Conservation (phyloP, 2,113 vertebrate genomes). For the Sorex fumeus region DNA sequence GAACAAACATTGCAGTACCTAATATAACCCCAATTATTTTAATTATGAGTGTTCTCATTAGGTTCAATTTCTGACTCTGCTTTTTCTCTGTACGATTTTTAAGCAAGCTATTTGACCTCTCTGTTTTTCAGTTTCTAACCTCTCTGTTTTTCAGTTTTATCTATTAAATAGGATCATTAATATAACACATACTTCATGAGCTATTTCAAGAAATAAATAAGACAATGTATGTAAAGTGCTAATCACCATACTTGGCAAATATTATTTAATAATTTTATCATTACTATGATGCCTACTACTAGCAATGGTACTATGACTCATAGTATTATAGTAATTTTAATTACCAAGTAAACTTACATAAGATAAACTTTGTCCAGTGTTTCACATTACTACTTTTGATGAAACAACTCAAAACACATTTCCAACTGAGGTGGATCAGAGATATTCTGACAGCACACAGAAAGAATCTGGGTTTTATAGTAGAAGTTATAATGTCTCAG, state of each 20-base stretch:
- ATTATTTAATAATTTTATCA: constrained; percentile 8
- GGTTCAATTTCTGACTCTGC: neutral
- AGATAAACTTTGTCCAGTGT: constrained; percentile 61
- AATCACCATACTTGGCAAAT: constrained; percentile 7
- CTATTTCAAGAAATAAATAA: constrained; percentile 48
- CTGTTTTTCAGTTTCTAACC: neutral
- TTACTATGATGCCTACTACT: constrained; percentile 41
- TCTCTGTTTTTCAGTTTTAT: neutral
- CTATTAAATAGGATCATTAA: constrained; percentile 15
- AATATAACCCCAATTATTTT: neutral
- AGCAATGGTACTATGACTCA: neutral
- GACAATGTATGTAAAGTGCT: constrained; percentile 17
- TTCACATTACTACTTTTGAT: constrained; percentile 37
- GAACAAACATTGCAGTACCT: neutral
- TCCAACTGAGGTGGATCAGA: constrained; percentile 43
- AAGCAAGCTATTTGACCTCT: neutral
- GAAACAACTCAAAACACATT: constrained; percentile 64
- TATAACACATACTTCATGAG: neutral
- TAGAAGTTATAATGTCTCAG: constrained; percentile 65
- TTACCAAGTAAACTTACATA: constrained; percentile 39
- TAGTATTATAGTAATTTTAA: constrained; percentile 25
- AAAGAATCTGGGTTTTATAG: constrained; percentile 53
- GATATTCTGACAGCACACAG: constrained; percentile 30
- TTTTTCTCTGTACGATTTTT: neutral
- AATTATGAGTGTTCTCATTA: neutral